Conservation (phyloP, 2,113 vertebrate genomes). For the Grantiella picta region DNA sequence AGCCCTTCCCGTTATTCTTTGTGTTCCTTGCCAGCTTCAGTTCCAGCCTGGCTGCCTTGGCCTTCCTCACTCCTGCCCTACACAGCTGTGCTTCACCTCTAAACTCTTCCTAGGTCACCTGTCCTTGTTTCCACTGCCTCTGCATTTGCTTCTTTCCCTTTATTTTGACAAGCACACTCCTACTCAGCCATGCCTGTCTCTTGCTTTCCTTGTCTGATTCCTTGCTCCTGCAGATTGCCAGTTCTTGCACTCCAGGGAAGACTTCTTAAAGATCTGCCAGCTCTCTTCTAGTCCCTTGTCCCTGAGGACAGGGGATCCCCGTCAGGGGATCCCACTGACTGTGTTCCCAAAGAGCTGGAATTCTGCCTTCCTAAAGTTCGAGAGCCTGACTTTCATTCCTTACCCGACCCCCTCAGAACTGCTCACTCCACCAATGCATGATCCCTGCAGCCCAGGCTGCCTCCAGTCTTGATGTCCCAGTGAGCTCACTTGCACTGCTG, state of each 20-base stretch:
- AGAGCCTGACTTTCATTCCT: not conserved
- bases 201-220: not conserved
- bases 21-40: not conserved
- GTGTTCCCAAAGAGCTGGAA: not conserved
- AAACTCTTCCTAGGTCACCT: not conserved
- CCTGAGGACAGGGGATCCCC: no score
- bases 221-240: not conserved
- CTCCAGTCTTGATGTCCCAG: not conserved
- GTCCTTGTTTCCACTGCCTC: not conserved
- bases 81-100: not conserved
- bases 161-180: not conserved
- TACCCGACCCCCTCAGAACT: not conserved
- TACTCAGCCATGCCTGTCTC: not conserved
- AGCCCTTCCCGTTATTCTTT: not conserved
- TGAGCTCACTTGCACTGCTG: not conserved
- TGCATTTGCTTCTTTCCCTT: not conserved
- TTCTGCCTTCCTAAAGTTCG: not conserved
- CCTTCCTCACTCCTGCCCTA: not conserved
- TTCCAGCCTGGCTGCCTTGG: not conserved
- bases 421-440: not conserved
- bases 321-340: no score
- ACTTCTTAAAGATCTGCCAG: not conserved
- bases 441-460: not conserved
- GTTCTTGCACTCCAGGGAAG: not conserved
- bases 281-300: no score